Evolutionary conservation across 2,888 invertebrate genomes (phyloP), one percentile per base, ranked within the genome.

Genomic region (Cylloceria caligata): DNA sequence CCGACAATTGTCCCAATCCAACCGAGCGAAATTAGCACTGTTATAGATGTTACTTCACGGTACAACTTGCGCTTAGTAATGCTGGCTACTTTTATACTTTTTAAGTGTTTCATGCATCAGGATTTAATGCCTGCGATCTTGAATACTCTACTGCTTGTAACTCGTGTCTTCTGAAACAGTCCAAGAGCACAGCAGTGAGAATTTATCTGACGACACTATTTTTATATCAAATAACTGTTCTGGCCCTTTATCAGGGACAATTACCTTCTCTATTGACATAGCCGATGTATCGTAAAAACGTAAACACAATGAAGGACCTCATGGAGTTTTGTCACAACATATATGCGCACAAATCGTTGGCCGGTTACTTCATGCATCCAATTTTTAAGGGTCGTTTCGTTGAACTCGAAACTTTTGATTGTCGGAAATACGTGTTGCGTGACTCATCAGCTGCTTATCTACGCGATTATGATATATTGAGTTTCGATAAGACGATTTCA

Each of bases 151-250:
- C 49, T 5, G 6, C 7, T 49, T 47, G 47, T 19, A 47, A 49
- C 34, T 47, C 67, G 30, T 27, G 47, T n/a, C 16, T 68, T 2
- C 13, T 4, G 19, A 68, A 7, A 24, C 5, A 4, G 30, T 39
- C 52, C 13, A 3, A 21, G 5, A 36, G 19, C 4, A 4, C 27
- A n/a, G 13, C 52, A 21, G 2, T 13, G 36, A 52, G 36, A 9
- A 39, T 52, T 1, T 68, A 47, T 11, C 68, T 68, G 1, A 36
- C 24, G n/a, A 36, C 49, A 7, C 21, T 49, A 36, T 68, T 34
- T 52, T 4, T 24, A 1, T 49, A 36, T 11, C 49, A 36, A 36
- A 68, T 67, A 47, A 67, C 47, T 9, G 52, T 68, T 4, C 13
- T 36, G 7, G 36, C 34, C 0, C 30, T 30, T 30, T 52, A 52